Evolutionary conservation across 2,888 invertebrate genomes (phyloP).

Genomic region (Lasioglossum marginatum): DNA sequence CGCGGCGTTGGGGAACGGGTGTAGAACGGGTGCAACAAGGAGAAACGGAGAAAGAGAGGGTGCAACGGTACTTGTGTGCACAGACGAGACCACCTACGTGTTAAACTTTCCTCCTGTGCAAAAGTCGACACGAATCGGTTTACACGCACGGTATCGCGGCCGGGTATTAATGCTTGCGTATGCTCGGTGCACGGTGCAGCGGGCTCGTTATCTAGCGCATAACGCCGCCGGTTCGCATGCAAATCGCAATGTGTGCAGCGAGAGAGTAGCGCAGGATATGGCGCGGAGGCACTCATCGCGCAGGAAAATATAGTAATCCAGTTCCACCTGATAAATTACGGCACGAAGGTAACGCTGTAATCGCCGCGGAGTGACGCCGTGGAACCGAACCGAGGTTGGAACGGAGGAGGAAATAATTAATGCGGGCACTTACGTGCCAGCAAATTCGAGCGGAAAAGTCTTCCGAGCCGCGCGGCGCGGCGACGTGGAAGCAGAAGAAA

Average conservation of each 20-base stretch:
- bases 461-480: not conserved
- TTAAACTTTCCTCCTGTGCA: conserved; percentile 73
- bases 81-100: conserved; percentile 55
- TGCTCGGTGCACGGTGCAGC: conserved; percentile 63
- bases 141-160: conserved; percentile 71
- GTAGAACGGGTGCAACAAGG: not conserved
- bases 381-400: not conserved
- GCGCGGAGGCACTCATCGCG: conserved; percentile 62
- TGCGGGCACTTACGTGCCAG: conserved; percentile 52
- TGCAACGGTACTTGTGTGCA: conserved; percentile 34
- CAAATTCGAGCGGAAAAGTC: conserved; percentile 53
- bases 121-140: conserved; percentile 77
- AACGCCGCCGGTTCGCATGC: conserved; percentile 73
- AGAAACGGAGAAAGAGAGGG: not conserved
- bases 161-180: conserved; percentile 72
- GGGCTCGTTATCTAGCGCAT: conserved; percentile 71
- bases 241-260: conserved; percentile 71
- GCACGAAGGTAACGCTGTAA: conserved; percentile 60
- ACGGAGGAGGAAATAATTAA: conserved; percentile 63
- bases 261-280: conserved; percentile 55
- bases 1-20: not conserved
- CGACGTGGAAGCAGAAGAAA: not conserved
- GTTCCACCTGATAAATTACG: conserved; percentile 67
- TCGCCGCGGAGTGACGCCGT: conserved; percentile 49
- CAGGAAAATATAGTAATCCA: conserved; percentile 71